Percentiles rank a stretch among this genome's conserved stretches.
Evolutionary conservation across 2,888 invertebrate species (phyloP).

Genomic region (Iphiclides podalirius): DNA sequence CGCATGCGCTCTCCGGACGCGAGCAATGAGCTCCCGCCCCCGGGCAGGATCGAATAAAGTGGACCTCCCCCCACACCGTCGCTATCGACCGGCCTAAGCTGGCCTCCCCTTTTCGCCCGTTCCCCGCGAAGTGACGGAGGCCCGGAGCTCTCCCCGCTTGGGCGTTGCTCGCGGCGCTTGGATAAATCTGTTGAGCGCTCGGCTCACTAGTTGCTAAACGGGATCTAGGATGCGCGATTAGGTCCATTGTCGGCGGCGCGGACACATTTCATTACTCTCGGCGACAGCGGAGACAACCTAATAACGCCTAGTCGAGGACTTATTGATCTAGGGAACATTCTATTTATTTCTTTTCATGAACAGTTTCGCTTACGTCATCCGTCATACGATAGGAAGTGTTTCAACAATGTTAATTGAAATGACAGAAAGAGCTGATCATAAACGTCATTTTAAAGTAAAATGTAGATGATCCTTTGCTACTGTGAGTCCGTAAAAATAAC

Average conservation of each 20-base stretch:
- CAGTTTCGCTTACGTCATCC: constrained; percentile 30
- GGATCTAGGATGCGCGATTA: constrained; percentile 53
- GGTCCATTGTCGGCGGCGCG: constrained; percentile 33
- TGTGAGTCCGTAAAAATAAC: no score
- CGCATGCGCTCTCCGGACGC: constrained; percentile 73
- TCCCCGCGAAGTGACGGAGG: constrained; percentile 28
- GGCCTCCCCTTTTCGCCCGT: constrained; percentile 57
- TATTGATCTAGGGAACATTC: constrained; percentile 18
- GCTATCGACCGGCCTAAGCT: constrained; percentile 41
- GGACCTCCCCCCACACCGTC: no score
- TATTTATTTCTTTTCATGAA: constrained; percentile 42
- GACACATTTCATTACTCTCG: constrained; percentile 40
- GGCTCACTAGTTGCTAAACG: constrained; percentile 71
- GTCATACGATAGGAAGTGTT: constrained; percentile 4
- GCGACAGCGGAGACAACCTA: constrained; percentile 29
- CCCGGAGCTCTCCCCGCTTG: constrained; percentile 46
- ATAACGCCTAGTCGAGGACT: constrained; percentile 26
- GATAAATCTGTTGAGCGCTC: constrained; percentile 67
- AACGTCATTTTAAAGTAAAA: no score
- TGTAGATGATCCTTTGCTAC: no score
- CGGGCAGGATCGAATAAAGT: no score
- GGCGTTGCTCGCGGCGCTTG: no score
- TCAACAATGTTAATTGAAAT: not conserved
- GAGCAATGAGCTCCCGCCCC: constrained; percentile 75
- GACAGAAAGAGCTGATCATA: not conserved